Evolutionary conservation across 2,797 vertebrate genomes (phyloP), one percentile per base, ranked within the genome.

Genomic region (Zalophus californianus): DNA sequence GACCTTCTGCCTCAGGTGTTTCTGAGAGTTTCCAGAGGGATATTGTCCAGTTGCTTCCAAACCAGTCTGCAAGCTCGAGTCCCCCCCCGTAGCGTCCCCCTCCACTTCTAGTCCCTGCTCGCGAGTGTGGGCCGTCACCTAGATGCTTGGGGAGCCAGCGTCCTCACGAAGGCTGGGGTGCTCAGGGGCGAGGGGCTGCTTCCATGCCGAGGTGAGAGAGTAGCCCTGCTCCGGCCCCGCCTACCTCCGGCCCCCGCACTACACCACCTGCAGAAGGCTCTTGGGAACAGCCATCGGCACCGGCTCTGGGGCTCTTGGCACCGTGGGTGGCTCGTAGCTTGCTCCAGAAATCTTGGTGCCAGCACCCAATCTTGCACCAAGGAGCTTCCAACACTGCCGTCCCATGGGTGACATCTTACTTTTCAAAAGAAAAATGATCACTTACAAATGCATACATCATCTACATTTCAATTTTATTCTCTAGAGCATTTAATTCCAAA

Each of bases 381-480:
- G 68, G 95, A 50, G 75, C 79, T 72, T 88, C 23, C 38, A 84
- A 70, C 6, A 16, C 0, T 41, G 54, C 20, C 58, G 29, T 86
- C 8, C 18, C 41, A 60, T 11, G 29, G 58, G 70, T 25, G 12
- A 50, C 20, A 44, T 93, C 96, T 97, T 95, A 96, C 96, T 96
- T 94, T 73, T 52, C 38, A 54, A 80, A 80, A 96, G 80, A 94
- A 86, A 93, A 86, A 44, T 14, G 29, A 58, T 35, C 52, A 78
- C 18, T 86, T 62, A 52, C 92, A 96, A 89, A 58, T n/a, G 70
- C 29, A 77, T 50, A 48, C 38, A 83, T 66, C 60, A 85, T 73
- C 35, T 23, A 85, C 23, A 44, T 96, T 93, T 86, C n/a, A 50
- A 44, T 48, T 75, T 56, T 91, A 82, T 44, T 9, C 83, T 91